A percentile compares a stretch with the other conserved stretches of the same genome.
Evolutionary conservation across 1,140 invertebrate genomes (phyloP).

Genomic region (Drosophila arizonae): DNA sequence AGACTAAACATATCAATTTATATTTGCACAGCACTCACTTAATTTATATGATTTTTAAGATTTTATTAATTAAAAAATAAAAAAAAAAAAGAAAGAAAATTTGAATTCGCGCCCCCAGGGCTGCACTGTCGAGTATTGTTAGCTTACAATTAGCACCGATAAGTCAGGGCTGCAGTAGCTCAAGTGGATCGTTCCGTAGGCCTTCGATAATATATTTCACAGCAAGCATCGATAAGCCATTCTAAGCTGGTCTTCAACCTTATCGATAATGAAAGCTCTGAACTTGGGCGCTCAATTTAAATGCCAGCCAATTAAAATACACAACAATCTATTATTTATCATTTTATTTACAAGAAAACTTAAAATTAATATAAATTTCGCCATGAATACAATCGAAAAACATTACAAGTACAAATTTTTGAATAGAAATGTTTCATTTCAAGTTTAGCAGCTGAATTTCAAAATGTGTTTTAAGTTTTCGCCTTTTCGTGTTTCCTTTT

Average conservation of each 20-base stretch:
- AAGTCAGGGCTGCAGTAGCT: neutral
- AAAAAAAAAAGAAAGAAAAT: neutral
- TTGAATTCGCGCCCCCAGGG: neutral
- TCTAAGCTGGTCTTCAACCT: neutral
- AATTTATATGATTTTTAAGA: slow-evolving; percentile 13
- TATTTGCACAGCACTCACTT: neutral
- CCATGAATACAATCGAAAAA: slow-evolving; percentile 55
- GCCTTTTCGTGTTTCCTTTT: slow-evolving; percentile 23
- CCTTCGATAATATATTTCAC: neutral
- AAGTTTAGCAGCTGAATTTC: slow-evolving; percentile 38
- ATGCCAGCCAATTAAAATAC: neutral
- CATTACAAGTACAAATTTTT: slow-evolving; percentile 51
- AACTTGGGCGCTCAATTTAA: slow-evolving; percentile 9
- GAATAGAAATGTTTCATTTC: slow-evolving; percentile 40
- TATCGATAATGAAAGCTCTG: slow-evolving; percentile 1
- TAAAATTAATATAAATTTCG: slow-evolving; percentile 63
- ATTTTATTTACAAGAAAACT: slow-evolving; percentile 80
- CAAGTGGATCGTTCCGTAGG: neutral
- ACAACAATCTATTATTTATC: slow-evolving; percentile 50
- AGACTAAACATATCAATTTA: slow-evolving; percentile 84
- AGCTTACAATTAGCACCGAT: neutral
- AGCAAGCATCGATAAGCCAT: neutral
- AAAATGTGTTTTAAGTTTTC: slow-evolving; percentile 31
- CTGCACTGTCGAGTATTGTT: neutral
- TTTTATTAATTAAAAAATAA: slow-evolving; percentile 12